Percentiles rank a stretch among this genome's conserved stretches.
Evolutionary conservation across 2,888 invertebrate species (phyloP).

Genomic region (Sminthurinus aureus): DNA sequence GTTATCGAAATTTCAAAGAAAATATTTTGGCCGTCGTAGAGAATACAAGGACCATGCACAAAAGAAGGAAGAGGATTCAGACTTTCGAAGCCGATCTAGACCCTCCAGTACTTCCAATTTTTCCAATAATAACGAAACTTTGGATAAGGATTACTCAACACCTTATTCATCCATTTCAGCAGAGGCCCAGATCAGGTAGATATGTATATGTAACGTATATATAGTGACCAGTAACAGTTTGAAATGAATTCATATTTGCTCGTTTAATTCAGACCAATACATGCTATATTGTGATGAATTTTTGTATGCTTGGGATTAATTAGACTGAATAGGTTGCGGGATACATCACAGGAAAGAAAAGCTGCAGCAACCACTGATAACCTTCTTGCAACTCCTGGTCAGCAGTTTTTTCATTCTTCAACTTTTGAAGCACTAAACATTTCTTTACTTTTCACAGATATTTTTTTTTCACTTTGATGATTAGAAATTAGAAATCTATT

Average conservation of each 20-base stretch:
- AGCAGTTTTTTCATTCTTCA: neutral
- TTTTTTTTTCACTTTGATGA: neutral
- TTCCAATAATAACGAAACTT: neutral
- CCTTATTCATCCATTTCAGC: slow-evolving; percentile 60
- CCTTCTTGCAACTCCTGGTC: slow-evolving; percentile 21
- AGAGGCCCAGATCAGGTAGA: slow-evolving; percentile 58
- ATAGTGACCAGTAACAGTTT: neutral
- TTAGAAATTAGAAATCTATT: too few relatives aligned
- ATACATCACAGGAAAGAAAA: slow-evolving; percentile 23
- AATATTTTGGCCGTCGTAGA: slow-evolving; percentile 64
- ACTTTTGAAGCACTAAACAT: neutral
- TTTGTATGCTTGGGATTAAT: neutral
- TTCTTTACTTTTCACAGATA: neutral
- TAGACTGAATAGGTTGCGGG: slow-evolving; percentile 41
- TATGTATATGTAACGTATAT: neutral
- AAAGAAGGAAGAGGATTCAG: slow-evolving; percentile 72
- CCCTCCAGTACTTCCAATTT: slow-evolving; percentile 5
- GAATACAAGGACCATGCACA: slow-evolving; percentile 91
- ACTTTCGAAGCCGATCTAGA: slow-evolving; percentile 61
- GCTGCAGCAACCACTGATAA: slow-evolving; percentile 35
- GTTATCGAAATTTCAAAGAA: slow-evolving; percentile 27
- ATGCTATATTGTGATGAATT: neutral
- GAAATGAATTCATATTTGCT: neutral
- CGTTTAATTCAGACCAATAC: neutral
- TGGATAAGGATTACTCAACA: slow-evolving; percentile 56